These are phyloP conservation scores for Momotus momota DNA, from an alignment of 2,797 vertebrate genomes.

Conservation along the genomic window DNA sequence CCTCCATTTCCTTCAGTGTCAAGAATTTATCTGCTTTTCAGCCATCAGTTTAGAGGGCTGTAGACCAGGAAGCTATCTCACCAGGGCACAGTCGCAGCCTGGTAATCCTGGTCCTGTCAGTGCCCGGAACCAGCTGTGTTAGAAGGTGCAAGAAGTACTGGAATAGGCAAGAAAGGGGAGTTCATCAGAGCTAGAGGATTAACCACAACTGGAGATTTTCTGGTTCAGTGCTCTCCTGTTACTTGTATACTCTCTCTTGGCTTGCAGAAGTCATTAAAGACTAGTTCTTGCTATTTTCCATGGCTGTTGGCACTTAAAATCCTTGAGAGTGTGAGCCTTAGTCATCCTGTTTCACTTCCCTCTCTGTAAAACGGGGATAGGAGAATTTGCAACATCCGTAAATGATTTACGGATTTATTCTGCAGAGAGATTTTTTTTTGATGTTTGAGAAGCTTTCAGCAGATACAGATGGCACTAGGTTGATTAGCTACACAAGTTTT, in stretches of 20 bases:
- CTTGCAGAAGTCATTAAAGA: neutral
- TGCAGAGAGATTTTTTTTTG: neutral
- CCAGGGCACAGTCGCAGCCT: fast-evolving
- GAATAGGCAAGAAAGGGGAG: neutral
- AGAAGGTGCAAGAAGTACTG: neutral
- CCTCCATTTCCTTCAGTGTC: neutral
- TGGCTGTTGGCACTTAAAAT: neutral
- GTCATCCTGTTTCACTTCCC: neutral
- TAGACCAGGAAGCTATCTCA: neutral
- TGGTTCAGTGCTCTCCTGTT: neutral
- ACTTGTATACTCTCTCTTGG: neutral
- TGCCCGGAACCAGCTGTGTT: neutral
- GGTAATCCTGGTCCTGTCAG: fast-evolving
- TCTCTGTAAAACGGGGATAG: neutral
- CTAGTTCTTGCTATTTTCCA: neutral
- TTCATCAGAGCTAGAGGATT: conserved; percentile 26
- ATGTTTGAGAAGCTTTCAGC: conserved; percentile 16
- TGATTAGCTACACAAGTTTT: conserved; percentile 38
- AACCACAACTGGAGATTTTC: conserved; percentile 13
- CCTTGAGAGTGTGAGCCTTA: neutral
- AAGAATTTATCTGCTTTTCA: neutral
- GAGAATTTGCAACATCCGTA: neutral
- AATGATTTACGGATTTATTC: neutral
- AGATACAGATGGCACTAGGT: neutral
- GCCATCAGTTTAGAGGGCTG: neutral